phyloP scores from a whole-genome alignment of 2,113 vertebrate genomes.

The Gopherus evgoodei region DNA sequence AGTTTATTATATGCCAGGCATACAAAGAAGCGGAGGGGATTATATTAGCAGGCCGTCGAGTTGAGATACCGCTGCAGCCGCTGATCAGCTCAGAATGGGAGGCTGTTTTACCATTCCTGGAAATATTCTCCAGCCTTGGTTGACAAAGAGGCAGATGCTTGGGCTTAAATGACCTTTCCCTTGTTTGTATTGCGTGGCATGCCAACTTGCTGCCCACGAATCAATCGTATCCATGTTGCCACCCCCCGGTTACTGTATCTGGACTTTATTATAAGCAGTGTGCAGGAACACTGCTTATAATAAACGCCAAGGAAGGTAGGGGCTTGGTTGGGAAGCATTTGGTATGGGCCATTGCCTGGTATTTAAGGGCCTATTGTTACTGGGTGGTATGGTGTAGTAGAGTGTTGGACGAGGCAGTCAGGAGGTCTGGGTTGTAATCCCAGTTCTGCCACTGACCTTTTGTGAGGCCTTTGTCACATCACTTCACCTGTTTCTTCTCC shows the following conservation, averaged over 20 bases:
- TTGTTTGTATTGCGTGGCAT: not conserved
- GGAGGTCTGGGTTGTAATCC: not conserved
- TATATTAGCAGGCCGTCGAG: not conserved
- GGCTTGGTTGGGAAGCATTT: not conserved
- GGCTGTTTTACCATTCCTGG: not conserved
- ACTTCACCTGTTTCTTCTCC: not conserved
- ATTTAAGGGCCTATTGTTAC: not conserved
- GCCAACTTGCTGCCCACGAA: not conserved
- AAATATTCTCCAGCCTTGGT: not conserved
- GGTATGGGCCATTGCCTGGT: not conserved
- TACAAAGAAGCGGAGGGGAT: not conserved
- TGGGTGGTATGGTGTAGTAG: no score
- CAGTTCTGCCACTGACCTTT: not conserved
- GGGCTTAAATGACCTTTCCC: not conserved
- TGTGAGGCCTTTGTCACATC: not conserved
- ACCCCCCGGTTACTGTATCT: not conserved
- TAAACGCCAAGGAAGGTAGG: not conserved
- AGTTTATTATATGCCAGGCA: not conserved
- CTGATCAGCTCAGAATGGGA: not conserved
- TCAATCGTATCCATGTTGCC: not conserved
- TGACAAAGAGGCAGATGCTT: not conserved
- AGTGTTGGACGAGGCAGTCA: not conserved
- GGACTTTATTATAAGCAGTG: not conserved
- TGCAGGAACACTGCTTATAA: no score
- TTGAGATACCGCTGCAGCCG: not conserved